These are phyloP conservation scores for Colius striatus DNA, from an alignment of 2,113 vertebrate species.

Conservation along the genomic window DNA sequence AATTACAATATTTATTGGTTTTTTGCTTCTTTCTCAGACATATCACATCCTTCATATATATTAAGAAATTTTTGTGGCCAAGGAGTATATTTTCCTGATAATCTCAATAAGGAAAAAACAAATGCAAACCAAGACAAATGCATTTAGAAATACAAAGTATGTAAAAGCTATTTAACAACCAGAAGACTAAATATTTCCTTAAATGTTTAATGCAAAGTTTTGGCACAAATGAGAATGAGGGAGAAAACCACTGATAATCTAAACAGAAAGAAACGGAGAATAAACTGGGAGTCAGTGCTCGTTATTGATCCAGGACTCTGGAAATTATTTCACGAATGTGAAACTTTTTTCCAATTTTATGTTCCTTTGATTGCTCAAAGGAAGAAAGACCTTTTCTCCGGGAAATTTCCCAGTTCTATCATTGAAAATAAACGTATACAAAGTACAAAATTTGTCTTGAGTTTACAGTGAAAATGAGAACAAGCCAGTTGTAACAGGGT, in stretches of 20 bases:
- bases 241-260: neutral
- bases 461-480: neutral
- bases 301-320: neutral
- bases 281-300: neutral
- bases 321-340: neutral
- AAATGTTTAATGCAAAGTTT: neutral
- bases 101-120: neutral
- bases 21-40: neutral
- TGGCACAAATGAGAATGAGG: neutral
- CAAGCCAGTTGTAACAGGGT: neutral
- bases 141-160: neutral
- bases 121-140: neutral
- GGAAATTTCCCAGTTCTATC: neutral
- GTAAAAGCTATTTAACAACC: neutral
- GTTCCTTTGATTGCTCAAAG: neutral
- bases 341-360: neutral
- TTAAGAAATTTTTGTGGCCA: neutral
- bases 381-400: neutral
- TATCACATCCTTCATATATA: neutral
- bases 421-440: neutral
- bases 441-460: neutral
- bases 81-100: neutral
- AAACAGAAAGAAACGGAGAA: neutral
- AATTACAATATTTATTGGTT: neutral
- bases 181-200: neutral